phyloP scores from a whole-genome alignment of 2,888 invertebrate genomes.

The Ypsolopha scabrella region DNA sequence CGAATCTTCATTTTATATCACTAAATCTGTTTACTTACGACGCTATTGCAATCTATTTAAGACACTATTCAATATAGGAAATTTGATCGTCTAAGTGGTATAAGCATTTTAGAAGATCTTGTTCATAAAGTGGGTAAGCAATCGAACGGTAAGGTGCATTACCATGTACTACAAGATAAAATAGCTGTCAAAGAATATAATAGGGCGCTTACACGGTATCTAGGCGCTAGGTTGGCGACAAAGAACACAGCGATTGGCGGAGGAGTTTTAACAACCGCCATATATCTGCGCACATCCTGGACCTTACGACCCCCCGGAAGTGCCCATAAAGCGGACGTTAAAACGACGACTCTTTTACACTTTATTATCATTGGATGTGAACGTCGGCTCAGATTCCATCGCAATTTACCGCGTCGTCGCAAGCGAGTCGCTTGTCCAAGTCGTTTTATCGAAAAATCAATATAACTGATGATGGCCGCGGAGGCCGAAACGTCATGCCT shows the following conservation, averaged over 20 bases:
- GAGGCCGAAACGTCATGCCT: constrained; percentile 44
- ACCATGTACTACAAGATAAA: constrained; percentile 8
- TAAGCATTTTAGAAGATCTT: no score
- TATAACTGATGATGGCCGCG: constrained; percentile 50
- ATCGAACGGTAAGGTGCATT: no score
- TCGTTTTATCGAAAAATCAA: constrained; percentile 60
- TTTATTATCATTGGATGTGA: constrained; percentile 71
- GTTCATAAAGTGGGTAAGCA: no score
- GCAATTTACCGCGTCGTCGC: constrained; percentile 43
- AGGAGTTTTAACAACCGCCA: constrained; percentile 44
- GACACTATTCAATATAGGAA: neutral
- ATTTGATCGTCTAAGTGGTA: no score
- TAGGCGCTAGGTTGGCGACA: constrained; percentile 22
- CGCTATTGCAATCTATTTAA: constrained; percentile 7
- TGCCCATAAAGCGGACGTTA: constrained; percentile 65
- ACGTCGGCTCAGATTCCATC: constrained; percentile 62
- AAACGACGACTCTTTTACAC: constrained; percentile 67
- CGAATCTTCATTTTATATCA: constrained; percentile 46
- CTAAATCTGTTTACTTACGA: constrained; percentile 26
- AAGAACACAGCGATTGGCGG: constrained; percentile 36
- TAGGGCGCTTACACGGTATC: constrained; percentile 18
- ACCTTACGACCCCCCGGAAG: constrained; percentile 55
- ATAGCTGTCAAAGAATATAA: constrained; percentile 21
- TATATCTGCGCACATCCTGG: constrained; percentile 52
- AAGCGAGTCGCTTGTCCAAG: constrained; percentile 44